phyloP scores from a whole-genome alignment of 2,797 vertebrate species.

The Callimico goeldii region DNA sequence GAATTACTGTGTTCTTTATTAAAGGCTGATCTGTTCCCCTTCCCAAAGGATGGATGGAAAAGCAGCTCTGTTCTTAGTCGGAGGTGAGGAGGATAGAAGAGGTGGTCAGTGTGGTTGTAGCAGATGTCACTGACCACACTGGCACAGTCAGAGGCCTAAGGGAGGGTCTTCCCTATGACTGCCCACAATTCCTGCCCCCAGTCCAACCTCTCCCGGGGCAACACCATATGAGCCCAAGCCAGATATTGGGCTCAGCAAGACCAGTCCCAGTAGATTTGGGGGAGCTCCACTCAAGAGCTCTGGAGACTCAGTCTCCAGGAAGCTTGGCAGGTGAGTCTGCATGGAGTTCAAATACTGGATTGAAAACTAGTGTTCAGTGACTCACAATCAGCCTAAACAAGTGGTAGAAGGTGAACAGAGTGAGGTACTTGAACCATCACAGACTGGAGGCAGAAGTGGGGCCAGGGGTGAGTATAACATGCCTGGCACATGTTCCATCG shows the following conservation, averaged over 20 bases:
- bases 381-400: background rate
- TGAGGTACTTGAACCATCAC: background rate
- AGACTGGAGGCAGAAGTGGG: too few species aligned
- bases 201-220: background rate
- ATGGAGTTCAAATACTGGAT: background rate
- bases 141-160: background rate
- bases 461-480: background rate
- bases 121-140: background rate
- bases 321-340: background rate
- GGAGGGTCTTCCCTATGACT: background rate
- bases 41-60: slow-evolving; percentile 32
- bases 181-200: background rate
- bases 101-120: too few species aligned
- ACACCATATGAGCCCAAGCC: background rate
- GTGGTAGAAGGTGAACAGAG: background rate
- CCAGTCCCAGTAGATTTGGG: background rate
- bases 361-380: background rate
- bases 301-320: background rate
- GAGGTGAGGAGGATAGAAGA: background rate
- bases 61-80: background rate
- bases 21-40: slow-evolving; percentile 34
- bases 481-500: background rate
- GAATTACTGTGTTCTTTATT: slow-evolving; percentile 53
- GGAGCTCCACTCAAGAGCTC: background rate
- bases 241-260: background rate